These are phyloP conservation scores for Axis porcinus DNA, from an alignment of 2,113 vertebrate species.

Conservation along the genomic window DNA sequence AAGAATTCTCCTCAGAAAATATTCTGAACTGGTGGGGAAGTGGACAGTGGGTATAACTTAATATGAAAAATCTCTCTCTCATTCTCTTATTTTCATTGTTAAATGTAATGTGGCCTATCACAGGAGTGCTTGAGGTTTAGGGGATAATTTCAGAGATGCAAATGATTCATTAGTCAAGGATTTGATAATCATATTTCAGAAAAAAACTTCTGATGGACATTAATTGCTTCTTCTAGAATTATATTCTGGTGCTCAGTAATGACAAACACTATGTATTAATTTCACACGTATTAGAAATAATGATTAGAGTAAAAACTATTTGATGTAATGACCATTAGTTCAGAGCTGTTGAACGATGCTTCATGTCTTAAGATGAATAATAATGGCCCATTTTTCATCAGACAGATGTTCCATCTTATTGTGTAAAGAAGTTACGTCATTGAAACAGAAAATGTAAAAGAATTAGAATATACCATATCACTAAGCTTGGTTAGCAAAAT, in stretches of 20 bases:
- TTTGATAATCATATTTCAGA: conserved; percentile 65
- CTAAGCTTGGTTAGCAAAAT: conserved; percentile 59
- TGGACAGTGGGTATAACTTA: conserved; percentile 25
- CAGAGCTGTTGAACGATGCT: conserved; percentile 49
- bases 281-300: conserved; percentile 70
- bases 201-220: conserved; percentile 69
- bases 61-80: conserved; percentile 33
- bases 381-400: conserved; percentile 69
- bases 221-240: conserved; percentile 67
- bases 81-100: not conserved
- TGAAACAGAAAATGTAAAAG: conserved; percentile 59
- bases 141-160: conserved; percentile 65
- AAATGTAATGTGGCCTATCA: conserved; percentile 45
- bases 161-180: conserved; percentile 58
- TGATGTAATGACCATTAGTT: conserved; percentile 63
- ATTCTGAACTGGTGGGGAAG: not conserved
- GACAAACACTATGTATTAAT: conserved; percentile 73
- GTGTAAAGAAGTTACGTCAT: conserved; percentile 60
- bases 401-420: conserved; percentile 65
- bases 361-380: conserved; percentile 68
- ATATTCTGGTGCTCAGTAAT: conserved; percentile 62
- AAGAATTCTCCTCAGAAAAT: conserved; percentile 30
- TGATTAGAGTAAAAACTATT: conserved; percentile 68
- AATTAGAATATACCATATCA: conserved; percentile 53
- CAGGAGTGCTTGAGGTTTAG: conserved; percentile 53